These are phyloP conservation scores for Choreutis nemorana DNA, from an alignment of 2,888 invertebrate species.

Conservation along the genomic window DNA sequence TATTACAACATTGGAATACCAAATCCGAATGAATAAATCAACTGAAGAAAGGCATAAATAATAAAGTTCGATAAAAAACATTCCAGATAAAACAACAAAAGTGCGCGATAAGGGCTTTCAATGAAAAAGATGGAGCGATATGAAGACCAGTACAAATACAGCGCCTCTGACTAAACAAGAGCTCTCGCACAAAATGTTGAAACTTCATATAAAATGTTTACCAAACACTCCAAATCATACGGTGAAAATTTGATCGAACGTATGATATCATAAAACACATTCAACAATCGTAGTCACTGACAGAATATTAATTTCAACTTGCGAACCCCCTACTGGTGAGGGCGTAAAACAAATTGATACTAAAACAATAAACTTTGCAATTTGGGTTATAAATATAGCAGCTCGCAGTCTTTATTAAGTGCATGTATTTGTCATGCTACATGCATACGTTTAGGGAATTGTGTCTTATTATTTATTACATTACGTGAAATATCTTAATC, in stretches of 20 bases:
- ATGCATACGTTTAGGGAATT: too few relatives aligned
- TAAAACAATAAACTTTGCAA: slow-evolving; percentile 36
- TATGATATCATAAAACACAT: slow-evolving; percentile 43
- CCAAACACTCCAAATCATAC: slow-evolving; percentile 26
- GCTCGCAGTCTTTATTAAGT: slow-evolving; percentile 34
- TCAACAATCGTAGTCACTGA: slow-evolving; percentile 46
- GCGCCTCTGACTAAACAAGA: slow-evolving; percentile 20
- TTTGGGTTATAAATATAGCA: slow-evolving; percentile 39
- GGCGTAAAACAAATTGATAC: slow-evolving; percentile 32
- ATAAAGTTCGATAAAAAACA: not conserved
- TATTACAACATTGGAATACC: too few relatives aligned
- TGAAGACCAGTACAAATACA: slow-evolving; percentile 26
- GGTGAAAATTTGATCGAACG: slow-evolving; percentile 26
- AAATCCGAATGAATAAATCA: too few relatives aligned
- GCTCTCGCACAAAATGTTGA: too few relatives aligned
- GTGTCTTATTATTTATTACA: too few relatives aligned
- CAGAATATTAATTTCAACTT: slow-evolving; percentile 58
- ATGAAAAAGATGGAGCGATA: slow-evolving; percentile 13
- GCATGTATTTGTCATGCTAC: slow-evolving; percentile 20
- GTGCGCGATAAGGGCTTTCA: slow-evolving; percentile 9
- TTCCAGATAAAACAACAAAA: too few relatives aligned
- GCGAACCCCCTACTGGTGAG: slow-evolving; percentile 34
- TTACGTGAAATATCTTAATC: too few relatives aligned
- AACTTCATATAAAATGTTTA: slow-evolving; percentile 29
- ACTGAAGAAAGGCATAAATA: too few relatives aligned